Conservation (phyloP, 2,888 invertebrate species). For the Junonia oenone region DNA sequence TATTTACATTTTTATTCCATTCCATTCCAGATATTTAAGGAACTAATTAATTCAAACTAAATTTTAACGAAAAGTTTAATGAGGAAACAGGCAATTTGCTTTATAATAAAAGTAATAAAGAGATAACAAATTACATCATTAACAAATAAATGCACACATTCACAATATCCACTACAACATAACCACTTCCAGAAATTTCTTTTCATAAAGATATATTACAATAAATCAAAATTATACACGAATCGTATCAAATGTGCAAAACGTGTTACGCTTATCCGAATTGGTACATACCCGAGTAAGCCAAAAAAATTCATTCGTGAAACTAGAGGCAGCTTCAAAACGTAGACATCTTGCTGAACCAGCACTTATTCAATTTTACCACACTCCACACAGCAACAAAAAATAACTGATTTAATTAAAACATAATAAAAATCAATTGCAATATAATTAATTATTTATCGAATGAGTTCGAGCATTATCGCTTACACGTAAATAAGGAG, state of each 20-base stretch:
- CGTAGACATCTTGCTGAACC: background rate
- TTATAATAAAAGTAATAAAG: no score
- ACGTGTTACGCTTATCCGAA: background rate
- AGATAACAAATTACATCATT: no score
- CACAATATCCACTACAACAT: background rate
- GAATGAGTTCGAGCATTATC: conserved; percentile 11
- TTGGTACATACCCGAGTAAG: conserved; percentile 42
- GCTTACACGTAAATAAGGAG: conserved; percentile 15
- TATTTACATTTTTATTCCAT: no score
- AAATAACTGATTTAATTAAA: background rate
- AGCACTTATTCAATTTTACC: background rate
- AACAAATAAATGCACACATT: no score
- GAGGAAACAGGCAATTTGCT: no score
- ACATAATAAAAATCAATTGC: conserved; percentile 2
- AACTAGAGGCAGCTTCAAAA: background rate
- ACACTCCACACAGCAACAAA: background rate
- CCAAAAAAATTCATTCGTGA: conserved; percentile 42
- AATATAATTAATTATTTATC: conserved; percentile 7
- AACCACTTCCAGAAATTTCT: no score
- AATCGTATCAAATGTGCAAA: background rate
- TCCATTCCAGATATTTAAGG: no score
- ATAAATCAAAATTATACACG: background rate
- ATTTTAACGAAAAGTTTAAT: no score
- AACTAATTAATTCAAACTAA: no score
- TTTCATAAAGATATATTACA: no score